Evolutionary conservation across 2,888 invertebrate species (phyloP), one percentile per base, ranked within the genome.

Genomic region (Lepidocyrtinus sp.): DNA sequence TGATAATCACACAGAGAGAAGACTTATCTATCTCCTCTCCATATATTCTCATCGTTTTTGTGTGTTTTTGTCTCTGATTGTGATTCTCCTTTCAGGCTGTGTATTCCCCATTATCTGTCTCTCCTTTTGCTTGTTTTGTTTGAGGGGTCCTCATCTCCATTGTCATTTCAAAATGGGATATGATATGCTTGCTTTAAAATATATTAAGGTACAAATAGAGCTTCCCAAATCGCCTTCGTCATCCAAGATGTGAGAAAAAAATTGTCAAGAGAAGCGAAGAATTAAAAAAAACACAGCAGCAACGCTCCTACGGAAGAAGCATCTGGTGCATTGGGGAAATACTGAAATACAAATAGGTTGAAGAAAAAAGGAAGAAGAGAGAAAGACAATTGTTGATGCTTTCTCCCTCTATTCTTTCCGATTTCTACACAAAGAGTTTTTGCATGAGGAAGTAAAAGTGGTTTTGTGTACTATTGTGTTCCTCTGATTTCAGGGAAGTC

Each of bases 371-470:
- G 24, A 72, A 59, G 75, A 64, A 15, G 62, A 15, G 46, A 55
- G 45, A 24, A 59, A 80, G 74, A 75, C 80, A 81, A 75, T 81
- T 81, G 80, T 80, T 80, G 74, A 74, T 73, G 75, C 75, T 76
- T 81, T 75, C 76, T 76, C 81, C 65, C 22, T 21, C 59, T 55
- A 55, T 55, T 70, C 59, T 65, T 64, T 21, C 45, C 45, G 65
- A 65, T 50, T 65, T 46, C 19, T 27, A 36, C 17, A 46, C 15
- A 45, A 68, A 22, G 65, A 59, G 64, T 36, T 46, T 75, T 80
- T 62, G 73, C 68, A 71, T 70, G 19, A 70, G 15, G 69, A 46
- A 75, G 62, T 61, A 75, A 72, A 68, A 78, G 73, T n/a, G 22
- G 24, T n/a, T 22, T 22, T n/a, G 27, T 46, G 69, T 36, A 25